These are phyloP conservation scores for Heliconius nattereri DNA, from an alignment of 1,140 invertebrate genomes.

Conservation along the genomic window DNA sequence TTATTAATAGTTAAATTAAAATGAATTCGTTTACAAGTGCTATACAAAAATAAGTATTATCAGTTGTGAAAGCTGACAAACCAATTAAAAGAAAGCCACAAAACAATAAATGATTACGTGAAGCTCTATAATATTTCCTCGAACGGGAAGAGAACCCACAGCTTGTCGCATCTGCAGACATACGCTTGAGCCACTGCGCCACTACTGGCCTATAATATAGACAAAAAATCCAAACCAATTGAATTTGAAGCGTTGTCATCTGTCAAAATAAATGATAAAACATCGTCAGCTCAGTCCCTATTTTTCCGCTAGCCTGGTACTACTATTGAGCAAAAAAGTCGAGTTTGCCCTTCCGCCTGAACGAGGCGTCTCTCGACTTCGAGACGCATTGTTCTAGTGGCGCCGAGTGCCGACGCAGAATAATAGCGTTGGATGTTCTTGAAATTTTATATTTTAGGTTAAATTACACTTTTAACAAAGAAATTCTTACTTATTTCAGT, in stretches of 20 bases:
- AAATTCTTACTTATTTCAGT: neutral
- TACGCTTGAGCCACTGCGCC: too few species aligned
- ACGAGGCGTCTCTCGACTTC: constrained; percentile 38
- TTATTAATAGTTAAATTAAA: too few species aligned
- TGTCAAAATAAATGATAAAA: constrained; percentile 13
- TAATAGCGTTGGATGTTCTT: constrained; percentile 26
- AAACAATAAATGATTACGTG: too few species aligned
- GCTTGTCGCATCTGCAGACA: too few species aligned
- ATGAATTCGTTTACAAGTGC: too few species aligned
- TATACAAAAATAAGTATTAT: too few species aligned
- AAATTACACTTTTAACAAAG: constrained; percentile 14
- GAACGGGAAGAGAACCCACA: too few species aligned
- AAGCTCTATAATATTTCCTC: neutral
- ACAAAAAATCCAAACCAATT: neutral
- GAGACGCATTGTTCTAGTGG: constrained; percentile 43
- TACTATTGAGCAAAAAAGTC: constrained; percentile 35
- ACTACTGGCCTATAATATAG: neutral
- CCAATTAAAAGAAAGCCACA: too few species aligned
- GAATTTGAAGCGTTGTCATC: neutral
- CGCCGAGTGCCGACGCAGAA: constrained; percentile 32
- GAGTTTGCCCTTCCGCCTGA: constrained; percentile 39
- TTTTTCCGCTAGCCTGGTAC: constrained; percentile 22
- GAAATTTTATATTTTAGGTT: constrained; percentile 18
- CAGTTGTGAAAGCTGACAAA: too few species aligned
- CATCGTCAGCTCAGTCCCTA: constrained; percentile 7